phyloP scores from a whole-genome alignment of 2,113 vertebrate genomes.

The Hyla sarda region DNA sequence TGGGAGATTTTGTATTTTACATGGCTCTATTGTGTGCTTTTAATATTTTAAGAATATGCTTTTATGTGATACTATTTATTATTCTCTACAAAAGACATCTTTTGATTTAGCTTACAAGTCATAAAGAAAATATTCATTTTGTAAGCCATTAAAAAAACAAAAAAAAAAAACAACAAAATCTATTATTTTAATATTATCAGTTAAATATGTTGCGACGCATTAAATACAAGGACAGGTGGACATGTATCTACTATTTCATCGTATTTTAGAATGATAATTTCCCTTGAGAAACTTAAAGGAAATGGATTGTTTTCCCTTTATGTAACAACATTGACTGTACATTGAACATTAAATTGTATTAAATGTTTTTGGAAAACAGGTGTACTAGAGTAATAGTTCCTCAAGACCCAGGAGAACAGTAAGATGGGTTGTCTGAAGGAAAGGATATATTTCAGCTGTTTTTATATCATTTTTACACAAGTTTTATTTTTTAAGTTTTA shows the following conservation, averaged over 20 bases:
- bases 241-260: background rate
- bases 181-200: background rate
- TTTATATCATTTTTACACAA: background rate
- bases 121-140: too few relatives aligned
- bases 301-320: background rate
- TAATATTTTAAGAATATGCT: background rate
- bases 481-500: too few relatives aligned
- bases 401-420: background rate
- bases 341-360: background rate
- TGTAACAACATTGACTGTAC: background rate
- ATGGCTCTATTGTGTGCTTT: too few relatives aligned
- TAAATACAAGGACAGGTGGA: background rate
- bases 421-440: background rate
- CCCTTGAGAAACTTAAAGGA: background rate
- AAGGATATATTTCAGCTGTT: background rate
- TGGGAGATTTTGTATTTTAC: too few relatives aligned
- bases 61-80: background rate
- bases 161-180: background rate
- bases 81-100: background rate
- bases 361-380: slow-evolving; percentile 5
- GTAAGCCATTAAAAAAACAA: too few relatives aligned
- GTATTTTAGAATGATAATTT: background rate
- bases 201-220: background rate
- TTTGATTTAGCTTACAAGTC: background rate
- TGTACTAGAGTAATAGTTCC: background rate